Evolutionary conservation across 2,113 vertebrate genomes (phyloP), one percentile per base, ranked within the genome.

Genomic region (Pagrus major): DNA sequence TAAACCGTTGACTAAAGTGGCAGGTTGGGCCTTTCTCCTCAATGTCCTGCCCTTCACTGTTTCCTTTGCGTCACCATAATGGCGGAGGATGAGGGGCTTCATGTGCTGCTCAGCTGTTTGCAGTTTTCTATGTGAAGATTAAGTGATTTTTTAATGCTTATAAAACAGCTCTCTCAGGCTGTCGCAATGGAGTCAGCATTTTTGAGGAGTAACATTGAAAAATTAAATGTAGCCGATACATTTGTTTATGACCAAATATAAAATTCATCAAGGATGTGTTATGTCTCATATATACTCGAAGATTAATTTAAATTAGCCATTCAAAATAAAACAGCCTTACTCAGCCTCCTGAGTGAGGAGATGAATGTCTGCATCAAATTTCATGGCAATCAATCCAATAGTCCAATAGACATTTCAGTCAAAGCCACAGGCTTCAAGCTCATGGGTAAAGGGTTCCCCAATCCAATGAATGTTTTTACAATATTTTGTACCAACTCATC

Each of bases 1-100:
- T 49, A 76, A 87, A 44, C 81, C 76, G 18, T 77, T 47, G 3
- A 81, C 69, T 12, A 92, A 52, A 59, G 86, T 44, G 59, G 56
- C 66, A 39, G 80, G 77, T 6, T 81, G 77, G 20, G 20, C 39
- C 39, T 66, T 75, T 18, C 1, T 60, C n/a, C 2, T 23, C 1
- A 0, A 3, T 14, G 61, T 54, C 46, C 59, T n/a, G 9, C 9
- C 20, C 63, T 67, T 79, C 11, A 42, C 9, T 59, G 81, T 31
- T 1, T 42, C 72, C 71, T 58, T 83, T 10, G 7, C 23, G 9
- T 92, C 92, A 3, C 90, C 83, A 73, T 95, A 96, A 74, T 95
- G 90, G 39, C 47, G 55, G 9, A 95, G 59, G 46, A 94, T 70
- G 15, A 93, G 51, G 25, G 71, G 49, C 56, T 83, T 86, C 59